Evolutionary conservation across 92 coral and sea anemone species (phyloP), one percentile per base, ranked within the genome.

Genomic region (Bergia sp.): DNA sequence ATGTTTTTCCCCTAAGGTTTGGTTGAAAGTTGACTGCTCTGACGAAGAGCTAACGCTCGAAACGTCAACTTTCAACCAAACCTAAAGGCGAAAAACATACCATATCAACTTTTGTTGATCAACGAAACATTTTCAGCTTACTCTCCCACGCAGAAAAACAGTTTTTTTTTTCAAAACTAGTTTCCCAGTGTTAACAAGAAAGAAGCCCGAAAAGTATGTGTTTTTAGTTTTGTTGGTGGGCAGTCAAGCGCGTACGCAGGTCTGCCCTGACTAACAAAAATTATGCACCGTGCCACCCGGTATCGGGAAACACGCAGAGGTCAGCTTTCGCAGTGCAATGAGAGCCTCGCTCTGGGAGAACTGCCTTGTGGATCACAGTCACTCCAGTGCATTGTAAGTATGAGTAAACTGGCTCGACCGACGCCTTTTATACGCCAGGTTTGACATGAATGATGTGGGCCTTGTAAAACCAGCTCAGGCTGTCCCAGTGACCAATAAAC

Each of bases 321-420:
- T 29, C 29, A 29, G 90, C 90, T 11, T 75, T 58, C 90, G 45
- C 2, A 13, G 90, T 87, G 90, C 90, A 87, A 65, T 87, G 85
- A 72, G 85, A 57, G 90, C 90, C 85, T 87, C 64, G 85, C 85
- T 72, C 90, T 79, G 90, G 90, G 79, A 87, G 64, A 45, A 87
- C 76, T 77, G 90, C 90, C 90, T 87, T 87, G 21, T 38, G 90
- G 90, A 87, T 87, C 90, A 87, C 90, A 77, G 84, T 87, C 39
- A 12, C 42, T 77, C 79, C 90, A 57, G 84, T 81, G 90, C 90
- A 80, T 80, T 87, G 90, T 87, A 87, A 87, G 90, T 87, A 87
- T 87, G 85, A 78, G 58, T 12, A 13, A 45, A 5, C 4, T 16
- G 12, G 40, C 69, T 43, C 43, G 77, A 10, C 40, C 85, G 53